A percentile compares a stretch with the other conserved stretches of the same genome.
These are phyloP conservation scores for Drosophila rhopaloa DNA, from an alignment of 1,140 invertebrate species.

Conservation along the genomic window DNA sequence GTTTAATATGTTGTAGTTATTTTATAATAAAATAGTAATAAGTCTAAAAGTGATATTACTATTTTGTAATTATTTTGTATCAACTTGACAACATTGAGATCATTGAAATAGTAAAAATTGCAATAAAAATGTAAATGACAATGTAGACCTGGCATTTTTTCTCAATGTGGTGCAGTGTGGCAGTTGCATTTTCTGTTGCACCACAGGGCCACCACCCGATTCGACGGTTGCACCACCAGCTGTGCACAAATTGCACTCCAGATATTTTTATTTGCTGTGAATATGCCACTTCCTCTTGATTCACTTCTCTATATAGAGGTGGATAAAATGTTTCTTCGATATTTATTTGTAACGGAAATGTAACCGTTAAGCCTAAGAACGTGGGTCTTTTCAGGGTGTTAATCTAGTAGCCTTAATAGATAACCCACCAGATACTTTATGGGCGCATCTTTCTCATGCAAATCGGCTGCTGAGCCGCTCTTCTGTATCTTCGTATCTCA, in stretches of 20 bases:
- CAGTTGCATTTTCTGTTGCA: conserved; percentile 45
- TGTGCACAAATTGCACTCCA: conserved; percentile 80
- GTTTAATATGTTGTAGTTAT: no score
- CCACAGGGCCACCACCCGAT: conserved; percentile 62
- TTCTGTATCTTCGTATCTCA: conserved; percentile 26
- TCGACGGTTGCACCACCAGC: conserved; percentile 78
- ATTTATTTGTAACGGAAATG: conserved; percentile 47
- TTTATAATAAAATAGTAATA: no score
- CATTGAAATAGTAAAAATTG: neutral
- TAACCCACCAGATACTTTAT: conserved; percentile 74
- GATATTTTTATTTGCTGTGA: conserved; percentile 83
- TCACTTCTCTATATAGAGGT: conserved; percentile 2
- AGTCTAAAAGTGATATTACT: neutral
- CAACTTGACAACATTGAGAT: neutral
- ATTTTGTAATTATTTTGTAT: neutral
- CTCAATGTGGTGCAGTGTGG: conserved; percentile 21
- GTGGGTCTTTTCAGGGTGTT: conserved; percentile 50
- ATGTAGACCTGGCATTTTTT: neutral
- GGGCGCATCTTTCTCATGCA: conserved; percentile 62
- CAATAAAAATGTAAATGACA: neutral
- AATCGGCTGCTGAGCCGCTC: conserved; percentile 34
- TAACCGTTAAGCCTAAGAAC: conserved; percentile 33
- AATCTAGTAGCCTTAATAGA: conserved; percentile 83
- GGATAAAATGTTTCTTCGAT: conserved; percentile 8
- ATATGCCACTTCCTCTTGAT: conserved; percentile 50